Evolutionary conservation across 2,888 invertebrate species (phyloP).

Genomic region (Dicyrtoma fusca): DNA sequence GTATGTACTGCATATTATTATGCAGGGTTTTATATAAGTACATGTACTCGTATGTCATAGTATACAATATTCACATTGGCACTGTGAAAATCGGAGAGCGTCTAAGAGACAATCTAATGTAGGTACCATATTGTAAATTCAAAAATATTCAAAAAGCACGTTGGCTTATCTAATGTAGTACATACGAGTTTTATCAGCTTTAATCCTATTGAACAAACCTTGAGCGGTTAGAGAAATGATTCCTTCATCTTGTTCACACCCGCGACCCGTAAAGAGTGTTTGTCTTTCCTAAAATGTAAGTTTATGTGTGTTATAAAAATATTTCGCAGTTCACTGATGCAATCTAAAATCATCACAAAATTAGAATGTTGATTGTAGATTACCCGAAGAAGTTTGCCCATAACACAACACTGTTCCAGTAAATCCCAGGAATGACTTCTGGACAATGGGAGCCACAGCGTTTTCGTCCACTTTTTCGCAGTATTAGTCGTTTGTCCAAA

Average conservation of each 20-base stretch:
- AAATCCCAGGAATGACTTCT: slow-evolving; percentile 72
- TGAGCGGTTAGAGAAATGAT: slow-evolving; percentile 74
- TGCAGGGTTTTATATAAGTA: too few species aligned
- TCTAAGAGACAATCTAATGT: too few species aligned
- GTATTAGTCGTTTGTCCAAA: slow-evolving; percentile 68
- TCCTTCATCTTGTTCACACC: slow-evolving; percentile 70
- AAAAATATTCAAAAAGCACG: too few species aligned
- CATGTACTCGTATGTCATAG: too few species aligned
- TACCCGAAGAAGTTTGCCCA: slow-evolving; percentile 86
- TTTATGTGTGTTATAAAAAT: too few species aligned
- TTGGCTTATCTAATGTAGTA: slow-evolving; percentile 47
- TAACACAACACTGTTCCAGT: slow-evolving; percentile 91
- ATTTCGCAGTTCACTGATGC: too few species aligned
- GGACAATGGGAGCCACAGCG: slow-evolving; percentile 72
- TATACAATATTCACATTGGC: too few species aligned
- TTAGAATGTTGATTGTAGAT: too few species aligned
- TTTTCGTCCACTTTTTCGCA: slow-evolving; percentile 68
- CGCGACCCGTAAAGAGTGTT: slow-evolving; percentile 83
- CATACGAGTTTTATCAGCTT: slow-evolving; percentile 35
- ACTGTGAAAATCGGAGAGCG: too few species aligned
- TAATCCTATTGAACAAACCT: slow-evolving; percentile 69
- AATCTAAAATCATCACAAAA: too few species aligned
- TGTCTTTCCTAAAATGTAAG: slow-evolving; percentile 66
- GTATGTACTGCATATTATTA: too few species aligned
- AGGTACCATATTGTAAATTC: too few species aligned